Percentiles rank a stretch among this genome's conserved stretches.
Conservation (phyloP, 2,113 vertebrate genomes). For the Peromyscus californicus region DNA sequence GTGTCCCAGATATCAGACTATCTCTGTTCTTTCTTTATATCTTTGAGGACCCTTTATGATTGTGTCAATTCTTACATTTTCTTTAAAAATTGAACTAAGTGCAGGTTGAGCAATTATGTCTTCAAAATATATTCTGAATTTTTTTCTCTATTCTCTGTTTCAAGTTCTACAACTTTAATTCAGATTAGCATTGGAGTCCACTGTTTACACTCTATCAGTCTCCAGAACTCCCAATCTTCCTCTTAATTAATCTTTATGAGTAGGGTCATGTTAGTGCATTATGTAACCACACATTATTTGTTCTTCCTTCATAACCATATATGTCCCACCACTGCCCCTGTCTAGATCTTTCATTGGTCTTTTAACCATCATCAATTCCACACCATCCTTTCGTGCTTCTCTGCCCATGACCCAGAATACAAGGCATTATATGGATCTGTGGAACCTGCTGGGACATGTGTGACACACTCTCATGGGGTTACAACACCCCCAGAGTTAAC, state of each 20-base stretch:
- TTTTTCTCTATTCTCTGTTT: background rate
- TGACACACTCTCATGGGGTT: background rate
- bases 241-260: background rate
- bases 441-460: background rate
- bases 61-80: background rate
- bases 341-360: background rate
- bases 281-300: background rate
- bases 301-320: background rate
- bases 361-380: background rate
- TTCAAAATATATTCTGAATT: background rate
- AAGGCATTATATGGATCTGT: accelerated
- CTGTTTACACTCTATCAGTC: background rate
- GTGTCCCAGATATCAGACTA: background rate
- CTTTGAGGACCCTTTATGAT: background rate
- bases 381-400: background rate
- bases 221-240: background rate
- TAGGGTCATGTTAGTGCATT: background rate
- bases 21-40: background rate
- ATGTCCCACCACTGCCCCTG: accelerated
- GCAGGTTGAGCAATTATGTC: background rate
- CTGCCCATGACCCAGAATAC: too few species aligned
- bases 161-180: background rate
- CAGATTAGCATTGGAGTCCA: background rate
- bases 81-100: background rate
- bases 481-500: background rate